Evolutionary conservation across 2,888 invertebrate species (phyloP).

Genomic region (Cephus pulcher): DNA sequence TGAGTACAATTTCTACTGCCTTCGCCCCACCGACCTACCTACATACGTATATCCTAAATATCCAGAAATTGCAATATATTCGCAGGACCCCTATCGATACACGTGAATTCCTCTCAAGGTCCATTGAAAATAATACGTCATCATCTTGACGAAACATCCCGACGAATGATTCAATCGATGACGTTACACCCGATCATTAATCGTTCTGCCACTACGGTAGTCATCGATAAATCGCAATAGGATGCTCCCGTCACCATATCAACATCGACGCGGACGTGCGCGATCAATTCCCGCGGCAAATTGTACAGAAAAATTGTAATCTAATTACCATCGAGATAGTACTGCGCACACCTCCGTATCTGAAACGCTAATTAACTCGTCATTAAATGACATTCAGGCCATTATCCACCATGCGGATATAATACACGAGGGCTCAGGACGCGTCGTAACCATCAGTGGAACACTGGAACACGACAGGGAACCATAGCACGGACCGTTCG

Average conservation of each 20-base stretch:
- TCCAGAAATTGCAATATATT: not conserved
- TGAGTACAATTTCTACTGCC: not conserved
- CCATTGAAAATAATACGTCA: not conserved
- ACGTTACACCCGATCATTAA: not conserved
- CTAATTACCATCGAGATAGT: not conserved
- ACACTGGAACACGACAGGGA: not conserved
- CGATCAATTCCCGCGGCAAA: not conserved
- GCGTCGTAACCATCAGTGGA: not conserved
- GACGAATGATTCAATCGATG: not conserved
- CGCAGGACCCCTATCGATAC: not conserved
- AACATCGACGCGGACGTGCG: not conserved
- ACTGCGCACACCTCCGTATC: not conserved
- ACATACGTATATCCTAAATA: not conserved
- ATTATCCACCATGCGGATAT: slow-evolving; percentile 1
- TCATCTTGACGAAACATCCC: not conserved
- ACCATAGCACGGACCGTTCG: not conserved
- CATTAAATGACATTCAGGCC: slow-evolving; percentile 5
- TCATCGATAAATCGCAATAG: not conserved
- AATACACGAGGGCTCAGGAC: not conserved
- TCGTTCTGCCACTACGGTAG: not conserved
- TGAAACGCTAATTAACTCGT: slow-evolving; percentile 1
- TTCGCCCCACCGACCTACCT: not conserved
- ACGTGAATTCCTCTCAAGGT: not conserved
- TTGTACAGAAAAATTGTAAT: not conserved
- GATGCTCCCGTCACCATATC: not conserved